Base-by-base conservation (phyloP, 1,140 invertebrate species). In the Contarinia nasturtii region DNA sequence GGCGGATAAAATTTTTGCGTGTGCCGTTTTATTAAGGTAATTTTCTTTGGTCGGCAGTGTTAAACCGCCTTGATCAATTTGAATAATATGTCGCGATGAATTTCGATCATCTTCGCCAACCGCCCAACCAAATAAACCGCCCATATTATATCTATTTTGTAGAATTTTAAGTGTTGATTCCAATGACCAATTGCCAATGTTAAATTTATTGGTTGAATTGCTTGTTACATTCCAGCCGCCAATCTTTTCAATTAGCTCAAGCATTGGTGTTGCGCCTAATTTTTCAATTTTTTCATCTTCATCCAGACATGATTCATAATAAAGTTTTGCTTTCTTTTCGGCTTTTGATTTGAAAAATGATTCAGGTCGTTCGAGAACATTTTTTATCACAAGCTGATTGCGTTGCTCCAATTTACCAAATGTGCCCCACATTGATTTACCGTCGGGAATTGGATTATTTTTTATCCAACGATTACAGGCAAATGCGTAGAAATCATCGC, bases 401-500 rank as follows among this genome's bases (percentile, higher is more conserved):
- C 90, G 78, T 56, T 93, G 80, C 60, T 90, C 87, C 40, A 96
- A 70, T 62, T 93, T 91, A 40, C 81, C 82, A 63, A 95, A 95
- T n/a, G 88, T 92, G 17, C 86, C 86, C 91, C 91, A 95, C 45
- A 78, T 81, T n/a, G 82, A 82, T 59, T 88, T 85, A n/a, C 79
- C 85, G 61, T 84, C 82, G 0, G 92, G 92, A 50, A 94, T 86
- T 0, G 89, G 87, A 67, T 95, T 93, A 43, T 80, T 78, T 55
- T 79, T 78, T 20, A 92, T 79, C 91, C 91, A 96, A 1, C 85
- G 83, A 14, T 90, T 90, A 58, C 93, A 97, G 0, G 92, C 76
- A 64, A 86, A 97, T 47, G 84, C 72, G 64, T 95, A 98, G 67
- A 97, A 98, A 65, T 98, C 89, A 8, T 89, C 73, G 62, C 94